Evolutionary conservation across 2,888 invertebrate species (phyloP).

Genomic region (Hetaerina titia): DNA sequence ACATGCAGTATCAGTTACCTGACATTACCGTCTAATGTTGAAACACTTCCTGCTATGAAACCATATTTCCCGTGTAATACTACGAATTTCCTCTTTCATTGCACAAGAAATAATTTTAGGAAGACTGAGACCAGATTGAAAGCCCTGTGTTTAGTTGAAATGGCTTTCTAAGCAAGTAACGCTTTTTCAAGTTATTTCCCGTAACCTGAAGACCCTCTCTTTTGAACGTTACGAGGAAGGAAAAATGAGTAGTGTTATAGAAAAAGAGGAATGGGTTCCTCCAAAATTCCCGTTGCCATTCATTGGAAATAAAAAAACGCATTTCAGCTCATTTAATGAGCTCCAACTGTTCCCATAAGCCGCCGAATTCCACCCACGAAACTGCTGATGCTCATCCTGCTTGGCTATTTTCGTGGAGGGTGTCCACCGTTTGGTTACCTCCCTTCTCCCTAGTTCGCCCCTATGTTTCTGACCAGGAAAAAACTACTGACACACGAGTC

Average conservation of each 20-base stretch:
- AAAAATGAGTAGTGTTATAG: background rate
- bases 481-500: too few species aligned
- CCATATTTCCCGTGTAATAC: too few species aligned
- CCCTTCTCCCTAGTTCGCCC: background rate
- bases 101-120: too few species aligned
- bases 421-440: background rate
- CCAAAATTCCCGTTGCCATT: background rate
- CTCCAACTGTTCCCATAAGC: background rate
- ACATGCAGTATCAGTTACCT: too few species aligned
- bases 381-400: background rate
- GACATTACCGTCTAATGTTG: too few species aligned
- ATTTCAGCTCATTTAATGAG: constrained; percentile 10
- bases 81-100: too few species aligned
- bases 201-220: background rate
- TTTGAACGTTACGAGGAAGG: background rate
- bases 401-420: background rate
- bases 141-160: too few species aligned
- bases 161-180: too few species aligned
- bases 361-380: background rate
- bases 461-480: background rate
- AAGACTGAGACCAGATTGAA: too few species aligned
- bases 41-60: too few species aligned
- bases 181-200: background rate
- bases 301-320: background rate
- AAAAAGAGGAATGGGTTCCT: too few species aligned